A percentile compares a stretch with the other conserved stretches of the same genome.
Evolutionary conservation across 2,888 invertebrate species (phyloP).

Genomic region (Melipona beecheii): DNA sequence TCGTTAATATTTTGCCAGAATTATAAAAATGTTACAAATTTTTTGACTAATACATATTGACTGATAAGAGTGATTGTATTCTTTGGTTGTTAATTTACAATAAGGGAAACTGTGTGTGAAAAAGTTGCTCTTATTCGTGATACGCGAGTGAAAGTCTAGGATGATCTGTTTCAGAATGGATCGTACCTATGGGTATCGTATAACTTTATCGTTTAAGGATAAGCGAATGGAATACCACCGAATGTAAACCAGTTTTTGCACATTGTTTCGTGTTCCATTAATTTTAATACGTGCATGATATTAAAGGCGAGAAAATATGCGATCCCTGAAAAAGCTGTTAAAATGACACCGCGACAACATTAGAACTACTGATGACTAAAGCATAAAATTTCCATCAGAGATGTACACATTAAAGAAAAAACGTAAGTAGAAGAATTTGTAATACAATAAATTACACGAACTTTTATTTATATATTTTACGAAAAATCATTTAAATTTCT

Average conservation of each 20-base stretch:
- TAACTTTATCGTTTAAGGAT: slow-evolving; percentile 1
- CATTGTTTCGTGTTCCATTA: neutral
- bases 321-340: neutral
- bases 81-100: neutral
- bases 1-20: too few relatives aligned
- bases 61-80: neutral
- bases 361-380: too few relatives aligned
- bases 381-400: too few relatives aligned
- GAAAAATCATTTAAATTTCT: too few relatives aligned
- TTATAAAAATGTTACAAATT: too few relatives aligned
- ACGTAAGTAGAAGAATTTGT: too few relatives aligned
- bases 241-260: slow-evolving; percentile 14
- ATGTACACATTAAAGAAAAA: too few relatives aligned
- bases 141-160: slow-evolving; percentile 1
- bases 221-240: neutral
- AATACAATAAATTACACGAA: too few relatives aligned
- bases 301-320: neutral
- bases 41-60: too few relatives aligned
- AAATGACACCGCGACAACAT: neutral
- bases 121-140: neutral
- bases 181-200: too few relatives aligned
- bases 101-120: neutral
- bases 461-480: too few relatives aligned
- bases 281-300: neutral
- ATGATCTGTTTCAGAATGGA: neutral